phyloP scores from a whole-genome alignment of 2,113 vertebrate species.

The Gallinago undulata region DNA sequence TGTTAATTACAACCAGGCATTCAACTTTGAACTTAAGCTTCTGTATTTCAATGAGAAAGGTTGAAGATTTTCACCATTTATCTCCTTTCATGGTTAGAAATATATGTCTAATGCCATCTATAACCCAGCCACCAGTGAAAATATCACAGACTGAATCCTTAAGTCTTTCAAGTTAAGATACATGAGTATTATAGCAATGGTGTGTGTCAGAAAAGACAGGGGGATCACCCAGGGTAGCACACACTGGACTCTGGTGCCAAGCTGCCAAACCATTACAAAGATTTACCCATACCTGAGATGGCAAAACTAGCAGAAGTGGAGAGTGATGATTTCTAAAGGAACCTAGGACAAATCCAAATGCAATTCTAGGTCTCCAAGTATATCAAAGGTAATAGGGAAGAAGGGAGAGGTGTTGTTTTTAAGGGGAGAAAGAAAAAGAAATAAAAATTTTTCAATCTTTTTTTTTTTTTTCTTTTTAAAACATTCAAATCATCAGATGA shows the following conservation, averaged over 20 bases:
- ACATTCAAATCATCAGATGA: neutral
- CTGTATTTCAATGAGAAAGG: neutral
- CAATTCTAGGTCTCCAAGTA: rapidly evolving
- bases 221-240: neutral
- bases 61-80: neutral
- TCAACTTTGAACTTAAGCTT: neutral
- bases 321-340: neutral
- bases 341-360: neutral
- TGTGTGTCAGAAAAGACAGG: neutral
- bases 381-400: neutral
- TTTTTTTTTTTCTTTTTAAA: neutral
- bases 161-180: neutral
- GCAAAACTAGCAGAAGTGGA: neutral
- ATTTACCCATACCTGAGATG: neutral
- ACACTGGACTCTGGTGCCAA: neutral
- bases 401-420: neutral
- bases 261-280: neutral
- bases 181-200: neutral
- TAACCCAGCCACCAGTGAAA: neutral
- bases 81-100: neutral
- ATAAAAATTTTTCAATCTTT: neutral
- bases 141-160: neutral
- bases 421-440: neutral
- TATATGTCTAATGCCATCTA: neutral
- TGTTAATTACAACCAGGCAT: neutral